Percentiles rank a stretch among this genome's conserved stretches.
phyloP scores from a whole-genome alignment of 1,140 invertebrate species.

The Trichogramma pretiosum region DNA sequence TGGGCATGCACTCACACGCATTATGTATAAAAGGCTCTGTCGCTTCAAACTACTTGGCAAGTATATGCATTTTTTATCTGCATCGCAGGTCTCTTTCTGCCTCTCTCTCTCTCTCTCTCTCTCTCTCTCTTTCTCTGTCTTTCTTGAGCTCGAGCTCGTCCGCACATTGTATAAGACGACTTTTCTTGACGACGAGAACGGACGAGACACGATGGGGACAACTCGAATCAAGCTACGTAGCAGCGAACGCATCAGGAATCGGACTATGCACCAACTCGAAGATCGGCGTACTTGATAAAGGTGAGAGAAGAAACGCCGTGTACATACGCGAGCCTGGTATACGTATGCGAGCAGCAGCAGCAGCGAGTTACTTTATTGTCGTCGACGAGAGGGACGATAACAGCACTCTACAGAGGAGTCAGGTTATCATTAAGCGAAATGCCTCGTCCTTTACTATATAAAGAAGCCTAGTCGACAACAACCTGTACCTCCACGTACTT shows the following conservation, averaged over 20 bases:
- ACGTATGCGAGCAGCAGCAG: no score
- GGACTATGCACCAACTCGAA: no score
- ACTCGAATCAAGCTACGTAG: conserved; percentile 2
- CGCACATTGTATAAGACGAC: no score
- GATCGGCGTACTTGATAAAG: no score
- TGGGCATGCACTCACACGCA: no score
- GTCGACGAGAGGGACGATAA: conserved; percentile 18
- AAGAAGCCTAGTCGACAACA: no score
- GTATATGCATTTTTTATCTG: background rate
- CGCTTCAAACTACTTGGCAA: no score
- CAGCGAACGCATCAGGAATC: no score
- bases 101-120: background rate
- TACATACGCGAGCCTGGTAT: no score
- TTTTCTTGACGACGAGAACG: background rate
- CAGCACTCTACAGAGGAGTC: conserved; percentile 18
- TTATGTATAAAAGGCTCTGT: no score
- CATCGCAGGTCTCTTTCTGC: background rate
- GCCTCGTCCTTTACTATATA: conserved; percentile 42
- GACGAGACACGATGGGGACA: conserved; percentile 4
- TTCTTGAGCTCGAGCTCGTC: background rate
- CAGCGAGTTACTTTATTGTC: no score
- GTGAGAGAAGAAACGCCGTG: conserved; percentile 15
- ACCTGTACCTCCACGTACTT: no score
- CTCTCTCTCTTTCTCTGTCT: background rate
- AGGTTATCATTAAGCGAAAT: conserved; percentile 47